Evolutionary conservation across 2,888 invertebrate genomes (phyloP), one percentile per base, ranked within the genome.

Genomic region (Chloromyia formosa): DNA sequence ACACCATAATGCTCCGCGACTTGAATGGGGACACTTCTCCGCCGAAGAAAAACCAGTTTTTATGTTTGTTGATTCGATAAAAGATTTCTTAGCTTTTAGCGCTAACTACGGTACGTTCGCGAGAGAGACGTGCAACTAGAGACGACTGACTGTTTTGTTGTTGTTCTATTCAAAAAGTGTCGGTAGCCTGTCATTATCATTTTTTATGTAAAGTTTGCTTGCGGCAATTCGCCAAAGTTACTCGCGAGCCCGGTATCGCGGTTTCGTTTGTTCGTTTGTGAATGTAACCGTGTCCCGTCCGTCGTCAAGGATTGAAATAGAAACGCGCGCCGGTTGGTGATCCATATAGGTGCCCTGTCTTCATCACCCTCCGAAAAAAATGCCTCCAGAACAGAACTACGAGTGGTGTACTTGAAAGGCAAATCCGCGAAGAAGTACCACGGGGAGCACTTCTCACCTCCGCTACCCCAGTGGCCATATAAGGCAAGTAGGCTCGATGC

Each of bases 171-270:
- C 4, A 1, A 14, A 58, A 58, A 71, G 71, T 71, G 71, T 71
- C 71, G 40, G 58, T 71, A 18, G 71, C 42, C 40, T 14, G 58
- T 58, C 56, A 56, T 69, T 69, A 54, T 56, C 56, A 69, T 49
- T 56, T 22, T 35, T 22, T 22, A 49, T 49, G 66, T 20, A 49
- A 66, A 20, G 45, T 49, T 40, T 49, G 58, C 20, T 20, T 58
- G 20, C 35, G 10, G 61, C 16, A 3, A 22, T n/a, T n/a, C n/a
- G n/a, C n/a, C n/a, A n/a, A n/a, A n/a, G 5, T 23, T 40, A 35
- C 27, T 35, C 27, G 27, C 27, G 22, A 4, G 22, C 20, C 5
- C 10, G 56, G 20, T 35, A 14, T 42, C 62, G 61, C 54, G 58
- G 42, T 20, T 58, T 35, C 71, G 58, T 56, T 35, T 35, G 27